Base-by-base conservation (phyloP, 2,888 invertebrate genomes). In the Athalia rosae region DNA sequence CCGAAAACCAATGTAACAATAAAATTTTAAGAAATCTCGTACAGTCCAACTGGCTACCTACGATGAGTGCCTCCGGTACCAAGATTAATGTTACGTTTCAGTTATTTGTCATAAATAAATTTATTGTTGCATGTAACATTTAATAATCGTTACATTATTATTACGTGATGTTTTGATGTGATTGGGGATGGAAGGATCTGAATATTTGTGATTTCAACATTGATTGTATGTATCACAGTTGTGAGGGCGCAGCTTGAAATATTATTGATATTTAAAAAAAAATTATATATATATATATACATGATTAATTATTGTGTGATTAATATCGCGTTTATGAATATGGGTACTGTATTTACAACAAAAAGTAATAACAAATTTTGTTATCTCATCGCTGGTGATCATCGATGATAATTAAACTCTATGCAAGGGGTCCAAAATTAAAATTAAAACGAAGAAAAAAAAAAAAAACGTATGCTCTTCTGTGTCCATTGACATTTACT, bases 21-120 rank as follows among this genome's bases (percentile, higher is more conserved):
- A 41, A 67, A 4, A 50, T 28, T 28, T 4, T 28, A 41, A 62
- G 41, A 43, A 43, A 41, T 62, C 62, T 62, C 62, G 62, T 62
- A 41, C 62, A 62, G 62, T 43, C 62, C 43, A 62, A 62, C 62
- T 43, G 15, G 28, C 15, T 15, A 41, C 45, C 56, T 71, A 71
- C 45, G 71, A 71, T 71, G n/a, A 71, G 71, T 71, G 71, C 71
- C 71, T 71, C 71, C 43, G 71, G 71, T 71, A 71, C 71, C 45
- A 58, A 58, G 15, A 59, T 15, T 11, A 53, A 6, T 11, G 53
- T 5, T 28, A 28, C 28, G 28, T 28, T 28, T 28, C 28, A 6
- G 53, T 11, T 11, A 41, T 41, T 28, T 58, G 5, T 41, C 8
- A 62, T 9, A 7, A 41, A 9, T 41, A 41, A 41, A 28, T 28